phyloP scores from a whole-genome alignment of 2,113 vertebrate species.

The Cololabis saira region DNA sequence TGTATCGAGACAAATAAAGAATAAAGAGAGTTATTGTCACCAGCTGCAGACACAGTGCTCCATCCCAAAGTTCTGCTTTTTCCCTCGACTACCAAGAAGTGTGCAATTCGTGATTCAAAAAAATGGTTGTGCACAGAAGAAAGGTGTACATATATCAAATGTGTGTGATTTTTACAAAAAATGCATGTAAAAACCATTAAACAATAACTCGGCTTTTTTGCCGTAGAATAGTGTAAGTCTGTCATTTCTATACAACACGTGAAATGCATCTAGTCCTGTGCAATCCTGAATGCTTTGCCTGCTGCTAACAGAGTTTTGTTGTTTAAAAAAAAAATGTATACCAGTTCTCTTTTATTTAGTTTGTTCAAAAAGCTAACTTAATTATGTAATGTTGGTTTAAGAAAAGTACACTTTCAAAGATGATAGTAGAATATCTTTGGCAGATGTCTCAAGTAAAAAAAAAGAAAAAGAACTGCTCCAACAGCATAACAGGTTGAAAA shows the following conservation, averaged over 20 bases:
- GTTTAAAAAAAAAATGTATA: too few relatives aligned
- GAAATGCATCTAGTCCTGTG: not conserved
- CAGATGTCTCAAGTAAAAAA: conserved; percentile 40
- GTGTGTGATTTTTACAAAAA: conserved; percentile 11
- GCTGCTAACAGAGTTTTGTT: not conserved
- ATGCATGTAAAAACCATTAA: conserved; percentile 2
- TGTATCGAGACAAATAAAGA: conserved; percentile 33
- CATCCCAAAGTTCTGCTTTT: conserved; percentile 23
- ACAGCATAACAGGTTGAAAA: conserved; percentile 33
- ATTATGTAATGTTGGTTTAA: conserved; percentile 22
- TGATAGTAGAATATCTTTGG: conserved; percentile 70
- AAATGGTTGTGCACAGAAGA: conserved; percentile 41
- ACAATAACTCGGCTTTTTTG: not conserved
- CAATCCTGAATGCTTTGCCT: conserved; percentile 8
- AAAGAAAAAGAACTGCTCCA: conserved; percentile 16
- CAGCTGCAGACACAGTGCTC: conserved; percentile 43
- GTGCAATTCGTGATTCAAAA: conserved; percentile 40
- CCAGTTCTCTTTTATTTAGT: not conserved
- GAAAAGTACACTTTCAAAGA: conserved; percentile 32
- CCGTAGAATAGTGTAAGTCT: conserved; percentile 9
- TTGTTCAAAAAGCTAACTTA: too few relatives aligned
- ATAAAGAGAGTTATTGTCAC: conserved; percentile 17
- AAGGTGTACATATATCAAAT: not conserved
- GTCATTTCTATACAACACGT: conserved; percentile 28
- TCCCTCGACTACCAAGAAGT: conserved; percentile 54